phyloP scores from a whole-genome alignment of 2,113 vertebrate species.

The Pseudopodoces humilis region DNA sequence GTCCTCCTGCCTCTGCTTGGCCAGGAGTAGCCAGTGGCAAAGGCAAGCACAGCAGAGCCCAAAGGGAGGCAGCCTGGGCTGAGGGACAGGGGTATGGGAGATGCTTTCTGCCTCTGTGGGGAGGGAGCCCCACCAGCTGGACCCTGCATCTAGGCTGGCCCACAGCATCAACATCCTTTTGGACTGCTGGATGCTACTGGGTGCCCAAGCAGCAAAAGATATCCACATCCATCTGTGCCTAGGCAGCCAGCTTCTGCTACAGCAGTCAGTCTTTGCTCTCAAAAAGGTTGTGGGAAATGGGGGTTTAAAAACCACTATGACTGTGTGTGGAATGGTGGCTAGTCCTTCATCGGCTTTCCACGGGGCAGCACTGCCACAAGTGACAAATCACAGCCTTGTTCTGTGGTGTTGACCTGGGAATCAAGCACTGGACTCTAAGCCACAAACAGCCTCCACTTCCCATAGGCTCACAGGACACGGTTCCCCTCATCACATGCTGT shows the following conservation, averaged over 20 bases:
- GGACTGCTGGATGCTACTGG: background rate
- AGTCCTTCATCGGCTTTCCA: background rate
- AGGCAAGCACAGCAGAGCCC: background rate
- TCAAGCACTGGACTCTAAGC: background rate
- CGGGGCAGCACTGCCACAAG: background rate
- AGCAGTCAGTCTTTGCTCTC: background rate
- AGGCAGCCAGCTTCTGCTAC: background rate
- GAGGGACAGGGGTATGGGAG: accelerated
- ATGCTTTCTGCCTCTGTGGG: background rate
- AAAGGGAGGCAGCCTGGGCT: background rate
- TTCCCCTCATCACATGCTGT: background rate
- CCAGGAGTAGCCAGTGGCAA: background rate
- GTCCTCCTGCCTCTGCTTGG: background rate
- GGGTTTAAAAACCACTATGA: background rate
- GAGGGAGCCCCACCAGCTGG: background rate
- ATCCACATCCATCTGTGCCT: background rate
- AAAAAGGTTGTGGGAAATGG: background rate
- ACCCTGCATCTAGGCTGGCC: background rate
- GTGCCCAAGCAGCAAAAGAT: background rate
- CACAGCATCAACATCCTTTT: accelerated
- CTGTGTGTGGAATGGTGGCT: background rate
- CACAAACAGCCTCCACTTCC: background rate
- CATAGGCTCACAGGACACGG: background rate
- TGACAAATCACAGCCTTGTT: background rate
- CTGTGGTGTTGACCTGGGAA: background rate